These are phyloP conservation scores for Hypotaenidia okinawae DNA, from an alignment of 2,797 vertebrate species.

Conservation along the genomic window DNA sequence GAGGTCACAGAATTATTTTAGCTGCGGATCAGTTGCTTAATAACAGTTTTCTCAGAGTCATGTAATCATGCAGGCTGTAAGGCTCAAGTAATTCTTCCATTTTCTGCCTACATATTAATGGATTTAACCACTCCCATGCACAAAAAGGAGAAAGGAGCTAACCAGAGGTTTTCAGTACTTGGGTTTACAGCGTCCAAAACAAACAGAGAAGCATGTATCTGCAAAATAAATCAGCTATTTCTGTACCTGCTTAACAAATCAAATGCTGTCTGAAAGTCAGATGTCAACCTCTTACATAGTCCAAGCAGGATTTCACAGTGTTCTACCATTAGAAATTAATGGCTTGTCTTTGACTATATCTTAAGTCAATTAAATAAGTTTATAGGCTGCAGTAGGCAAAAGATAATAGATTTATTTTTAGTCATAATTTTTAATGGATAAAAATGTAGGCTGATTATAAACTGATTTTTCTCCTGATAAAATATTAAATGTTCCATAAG, in stretches of 20 bases:
- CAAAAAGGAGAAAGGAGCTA: slow-evolving; percentile 11
- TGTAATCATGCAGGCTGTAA: slow-evolving; percentile 10
- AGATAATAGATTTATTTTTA: neutral
- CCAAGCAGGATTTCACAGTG: neutral
- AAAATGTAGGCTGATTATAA: neutral
- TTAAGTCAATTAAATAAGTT: neutral
- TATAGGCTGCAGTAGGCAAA: neutral
- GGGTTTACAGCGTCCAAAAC: neutral
- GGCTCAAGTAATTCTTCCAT: slow-evolving; percentile 44
- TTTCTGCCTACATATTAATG: slow-evolving; percentile 33
- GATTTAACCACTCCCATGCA: neutral
- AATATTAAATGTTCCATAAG: neutral
- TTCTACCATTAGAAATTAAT: neutral
- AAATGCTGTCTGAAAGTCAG: slow-evolving; percentile 27
- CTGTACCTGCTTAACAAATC: neutral
- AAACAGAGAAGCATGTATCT: neutral
- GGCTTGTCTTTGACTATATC: neutral
- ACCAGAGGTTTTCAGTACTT: neutral
- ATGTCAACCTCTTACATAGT: neutral
- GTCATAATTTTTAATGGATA: neutral
- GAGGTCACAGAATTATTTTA: slow-evolving; percentile 58
- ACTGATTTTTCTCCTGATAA: neutral
- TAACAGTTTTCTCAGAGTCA: slow-evolving; percentile 15
- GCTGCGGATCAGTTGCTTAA: slow-evolving; percentile 35
- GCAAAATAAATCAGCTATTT: slow-evolving; percentile 4